These are phyloP conservation scores for cattle (Bos taurus) DNA, from an alignment of 2,113 vertebrate species.

Conservation along the genomic window ARS-UCD2.0 NC_037345.1:11504501-11505000, in stretches of 20 bases:
- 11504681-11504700: not conserved
- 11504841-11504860: accelerated
- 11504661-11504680: accelerated
- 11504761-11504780: not conserved
- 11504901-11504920: accelerated
- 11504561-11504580: not conserved
- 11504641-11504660: not conserved
- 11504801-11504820: not conserved
- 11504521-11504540: accelerated
- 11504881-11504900: too few species aligned
- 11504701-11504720: too few species aligned
- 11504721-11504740: accelerated
- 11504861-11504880: not conserved
- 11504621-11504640: not conserved
- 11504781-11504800: accelerated
- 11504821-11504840: not conserved
- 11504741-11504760: not conserved
- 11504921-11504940: accelerated
- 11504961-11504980: accelerated
- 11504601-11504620: not conserved
- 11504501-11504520: accelerated
- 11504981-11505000: not conserved
- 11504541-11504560: accelerated
- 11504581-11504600: not conserved
- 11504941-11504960: not conserved